Evolutionary conservation across 2,888 invertebrate genomes (phyloP).

Genomic region (Diadromus collaris): DNA sequence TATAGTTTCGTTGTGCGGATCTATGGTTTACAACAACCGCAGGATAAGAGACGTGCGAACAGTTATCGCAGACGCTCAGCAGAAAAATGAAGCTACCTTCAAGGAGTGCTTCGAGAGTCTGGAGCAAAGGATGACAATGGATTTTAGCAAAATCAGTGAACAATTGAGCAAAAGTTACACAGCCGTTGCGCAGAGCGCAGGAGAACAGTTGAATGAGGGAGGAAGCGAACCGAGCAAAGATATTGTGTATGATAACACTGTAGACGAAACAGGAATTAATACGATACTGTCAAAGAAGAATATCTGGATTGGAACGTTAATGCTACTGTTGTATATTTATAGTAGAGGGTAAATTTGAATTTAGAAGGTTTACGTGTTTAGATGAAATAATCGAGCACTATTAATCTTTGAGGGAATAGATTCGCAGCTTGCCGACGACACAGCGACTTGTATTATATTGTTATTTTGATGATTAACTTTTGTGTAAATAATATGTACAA

Average conservation of each 20-base stretch:
- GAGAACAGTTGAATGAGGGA: not conserved
- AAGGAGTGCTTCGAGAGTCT: slow-evolving; percentile 59
- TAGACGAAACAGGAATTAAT: not conserved
- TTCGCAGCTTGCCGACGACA: slow-evolving; percentile 6
- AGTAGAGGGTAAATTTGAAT: not conserved
- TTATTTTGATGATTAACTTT: slow-evolving; percentile 35
- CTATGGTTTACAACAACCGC: slow-evolving; percentile 76
- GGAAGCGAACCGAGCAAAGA: not conserved
- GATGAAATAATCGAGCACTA: not conserved
- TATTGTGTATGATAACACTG: not conserved
- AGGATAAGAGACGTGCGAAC: slow-evolving; percentile 71
- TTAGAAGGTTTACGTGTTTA: not conserved
- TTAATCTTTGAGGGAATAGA: not conserved
- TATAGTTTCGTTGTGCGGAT: slow-evolving; percentile 73
- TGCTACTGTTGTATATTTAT: slow-evolving; percentile 34
- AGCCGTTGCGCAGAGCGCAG: not conserved
- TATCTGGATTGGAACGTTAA: slow-evolving; percentile 27
- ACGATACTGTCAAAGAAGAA: slow-evolving; percentile 21
- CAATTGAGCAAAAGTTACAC: slow-evolving; percentile 6
- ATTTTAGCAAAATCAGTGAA: slow-evolving; percentile 21
- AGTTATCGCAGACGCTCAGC: slow-evolving; percentile 68
- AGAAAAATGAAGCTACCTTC: slow-evolving; percentile 69
- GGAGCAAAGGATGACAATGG: slow-evolving; percentile 43
- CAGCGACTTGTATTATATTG: slow-evolving; percentile 42
- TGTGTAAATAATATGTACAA: slow-evolving; percentile 49